These are phyloP conservation scores for Lomographa bimaculata DNA, from an alignment of 2,888 invertebrate genomes.

Conservation along the genomic window DNA sequence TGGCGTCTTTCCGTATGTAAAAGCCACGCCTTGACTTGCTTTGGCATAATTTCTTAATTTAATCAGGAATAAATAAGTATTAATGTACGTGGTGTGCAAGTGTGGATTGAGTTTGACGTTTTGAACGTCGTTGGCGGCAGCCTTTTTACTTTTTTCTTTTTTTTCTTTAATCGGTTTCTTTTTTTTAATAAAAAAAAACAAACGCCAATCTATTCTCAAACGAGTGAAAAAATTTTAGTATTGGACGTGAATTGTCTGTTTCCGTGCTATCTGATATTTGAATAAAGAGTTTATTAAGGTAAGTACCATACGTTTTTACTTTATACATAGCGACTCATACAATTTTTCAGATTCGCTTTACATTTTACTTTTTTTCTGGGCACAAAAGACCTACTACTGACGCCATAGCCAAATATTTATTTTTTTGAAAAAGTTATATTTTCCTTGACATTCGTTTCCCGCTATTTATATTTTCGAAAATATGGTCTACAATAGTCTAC, in stretches of 20 bases:
- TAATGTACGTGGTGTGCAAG: too few relatives aligned
- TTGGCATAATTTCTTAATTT: too few relatives aligned
- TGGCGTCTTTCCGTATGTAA: conserved; percentile 42
- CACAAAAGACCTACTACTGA: conserved; percentile 22
- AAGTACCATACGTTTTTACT: conserved; percentile 3
- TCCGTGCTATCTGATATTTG: conserved; percentile 17
- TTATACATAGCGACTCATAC: too few relatives aligned
- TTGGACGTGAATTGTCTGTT: conserved; percentile 29
- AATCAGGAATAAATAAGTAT: too few relatives aligned
- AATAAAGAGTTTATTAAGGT: conserved; percentile 17
- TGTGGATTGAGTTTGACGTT: conserved; percentile 43
- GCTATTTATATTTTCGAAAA: conserved; percentile 42
- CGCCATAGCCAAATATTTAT: conserved; percentile 55
- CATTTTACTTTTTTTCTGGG: conserved; percentile 38
- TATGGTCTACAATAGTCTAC: too few relatives aligned
- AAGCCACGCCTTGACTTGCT: conserved; percentile 27
- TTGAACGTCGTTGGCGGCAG: too few relatives aligned
- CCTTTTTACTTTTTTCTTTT: conserved; percentile 51
- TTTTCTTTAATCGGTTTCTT: conserved; percentile 47
- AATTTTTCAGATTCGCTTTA: too few relatives aligned
- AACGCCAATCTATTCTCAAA: conserved; percentile 61
- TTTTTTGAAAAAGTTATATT: conserved; percentile 58
- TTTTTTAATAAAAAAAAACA: conserved; percentile 74
- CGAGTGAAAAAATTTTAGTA: conserved; percentile 30
- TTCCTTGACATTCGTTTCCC: conserved; percentile 59